Evolutionary conservation across 2,113 vertebrate genomes (phyloP).

Genomic region (Hypocryptadius cinnamomeus): DNA sequence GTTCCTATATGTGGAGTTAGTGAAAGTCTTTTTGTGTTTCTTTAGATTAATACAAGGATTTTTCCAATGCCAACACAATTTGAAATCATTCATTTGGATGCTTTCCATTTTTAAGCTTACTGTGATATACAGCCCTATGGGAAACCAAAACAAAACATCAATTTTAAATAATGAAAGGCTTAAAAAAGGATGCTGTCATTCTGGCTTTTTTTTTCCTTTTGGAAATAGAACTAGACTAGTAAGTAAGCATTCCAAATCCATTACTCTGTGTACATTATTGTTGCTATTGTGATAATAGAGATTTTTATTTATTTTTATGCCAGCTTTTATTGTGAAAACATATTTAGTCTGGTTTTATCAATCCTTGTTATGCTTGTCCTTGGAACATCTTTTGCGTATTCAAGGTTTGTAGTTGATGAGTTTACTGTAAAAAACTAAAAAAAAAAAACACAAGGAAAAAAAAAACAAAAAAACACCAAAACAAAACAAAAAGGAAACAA

Average conservation of each 20-base stretch:
- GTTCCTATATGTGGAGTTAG: slow-evolving; percentile 73
- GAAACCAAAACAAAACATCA: slow-evolving; percentile 66
- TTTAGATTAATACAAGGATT: slow-evolving; percentile 70
- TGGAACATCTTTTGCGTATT: slow-evolving; percentile 85
- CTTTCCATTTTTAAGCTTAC: slow-evolving; percentile 64
- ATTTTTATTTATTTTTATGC: slow-evolving; percentile 84
- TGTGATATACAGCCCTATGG: slow-evolving; percentile 65
- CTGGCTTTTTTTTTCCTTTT: slow-evolving; percentile 63
- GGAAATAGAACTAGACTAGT: slow-evolving; percentile 72
- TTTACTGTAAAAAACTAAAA: slow-evolving; percentile 81
- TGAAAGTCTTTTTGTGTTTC: slow-evolving; percentile 75
- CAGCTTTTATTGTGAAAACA: slow-evolving; percentile 76
- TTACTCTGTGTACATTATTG: slow-evolving; percentile 76
- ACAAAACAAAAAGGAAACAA: slow-evolving; percentile 63
- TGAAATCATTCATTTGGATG: slow-evolving; percentile 53
- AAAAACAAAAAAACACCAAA: slow-evolving; percentile 30
- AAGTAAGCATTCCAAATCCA: slow-evolving; percentile 69
- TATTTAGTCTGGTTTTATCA: slow-evolving; percentile 73
- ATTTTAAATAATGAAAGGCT: slow-evolving; percentile 59
- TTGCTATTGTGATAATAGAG: slow-evolving; percentile 79
- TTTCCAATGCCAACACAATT: slow-evolving; percentile 64
- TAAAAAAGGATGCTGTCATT: slow-evolving; percentile 65
- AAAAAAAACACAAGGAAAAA: slow-evolving; percentile 57
- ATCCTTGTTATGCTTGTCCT: slow-evolving; percentile 83
- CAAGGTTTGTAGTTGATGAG: slow-evolving; percentile 90